phyloP scores from a whole-genome alignment of 2,113 vertebrate species.

The Actenoides lindsayi region DNA sequence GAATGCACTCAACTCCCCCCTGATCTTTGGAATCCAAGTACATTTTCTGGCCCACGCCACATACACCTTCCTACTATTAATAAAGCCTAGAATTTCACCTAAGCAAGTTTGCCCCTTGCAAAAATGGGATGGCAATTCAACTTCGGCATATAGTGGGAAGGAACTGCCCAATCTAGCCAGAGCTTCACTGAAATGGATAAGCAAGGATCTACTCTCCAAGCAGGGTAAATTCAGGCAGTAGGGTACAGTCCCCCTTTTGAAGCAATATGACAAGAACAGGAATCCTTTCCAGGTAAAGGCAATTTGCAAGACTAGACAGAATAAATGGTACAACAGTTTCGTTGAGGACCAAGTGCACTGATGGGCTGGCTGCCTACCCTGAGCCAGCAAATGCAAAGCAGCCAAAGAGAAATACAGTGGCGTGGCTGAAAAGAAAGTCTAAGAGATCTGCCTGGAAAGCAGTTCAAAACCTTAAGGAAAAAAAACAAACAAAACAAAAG shows the following conservation, averaged over 20 bases:
- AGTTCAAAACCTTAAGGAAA: not conserved
- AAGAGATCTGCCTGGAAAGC: not conserved
- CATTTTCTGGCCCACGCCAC: not conserved
- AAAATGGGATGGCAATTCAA: not conserved
- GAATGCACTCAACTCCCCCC: not conserved
- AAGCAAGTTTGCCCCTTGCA: not conserved
- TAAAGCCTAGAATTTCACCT: not conserved
- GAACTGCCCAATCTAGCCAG: not conserved
- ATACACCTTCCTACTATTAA: not conserved
- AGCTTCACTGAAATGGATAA: not conserved
- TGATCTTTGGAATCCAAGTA: slow-evolving; percentile 49
- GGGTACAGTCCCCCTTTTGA: not conserved
- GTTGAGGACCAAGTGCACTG: not conserved
- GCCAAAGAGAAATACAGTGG: not conserved
- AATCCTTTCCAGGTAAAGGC: not conserved
- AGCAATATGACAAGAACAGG: not conserved
- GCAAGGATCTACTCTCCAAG: not conserved
- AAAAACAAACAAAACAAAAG: no score
- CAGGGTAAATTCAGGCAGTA: not conserved
- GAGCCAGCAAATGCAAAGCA: not conserved
- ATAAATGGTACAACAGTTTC: not conserved
- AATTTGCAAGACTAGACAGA: not conserved
- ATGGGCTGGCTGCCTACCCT: not conserved
- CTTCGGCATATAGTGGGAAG: not conserved
- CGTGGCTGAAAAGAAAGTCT: not conserved